A percentile compares a stretch with the other conserved stretches of the same genome.
Conservation (phyloP, 2,113 vertebrate species). For the Hypocryptadius cinnamomeus region DNA sequence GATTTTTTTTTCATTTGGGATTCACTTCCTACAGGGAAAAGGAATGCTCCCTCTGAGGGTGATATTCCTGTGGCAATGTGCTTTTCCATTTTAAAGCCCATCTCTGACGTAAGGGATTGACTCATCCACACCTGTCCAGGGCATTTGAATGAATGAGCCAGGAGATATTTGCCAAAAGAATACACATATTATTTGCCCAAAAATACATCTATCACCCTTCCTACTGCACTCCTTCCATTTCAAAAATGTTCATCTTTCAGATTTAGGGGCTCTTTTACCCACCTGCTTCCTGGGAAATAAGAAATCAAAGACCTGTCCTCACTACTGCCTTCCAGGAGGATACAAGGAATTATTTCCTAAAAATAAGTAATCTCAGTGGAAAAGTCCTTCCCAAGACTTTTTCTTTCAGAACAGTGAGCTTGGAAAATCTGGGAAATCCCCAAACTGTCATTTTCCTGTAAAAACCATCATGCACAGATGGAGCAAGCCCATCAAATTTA, state of each 20-base stretch:
- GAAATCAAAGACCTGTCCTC: neutral
- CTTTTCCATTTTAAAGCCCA: neutral
- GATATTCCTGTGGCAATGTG: neutral
- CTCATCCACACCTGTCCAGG: neutral
- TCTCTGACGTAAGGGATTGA: neutral
- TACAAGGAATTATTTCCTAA: no score
- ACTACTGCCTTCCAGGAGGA: neutral
- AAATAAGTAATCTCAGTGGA: neutral
- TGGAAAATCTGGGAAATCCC: neutral
- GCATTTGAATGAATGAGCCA: neutral
- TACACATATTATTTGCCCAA: rapidly evolving
- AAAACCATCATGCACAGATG: neutral
- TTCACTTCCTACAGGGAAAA: neutral
- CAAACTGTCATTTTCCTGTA: neutral
- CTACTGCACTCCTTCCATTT: neutral
- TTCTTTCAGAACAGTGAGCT: neutral
- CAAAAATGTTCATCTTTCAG: neutral
- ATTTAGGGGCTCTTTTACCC: neutral
- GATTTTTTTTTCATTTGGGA: neutral
- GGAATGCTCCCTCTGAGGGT: neutral
- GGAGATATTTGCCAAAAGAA: neutral
- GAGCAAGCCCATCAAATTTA: neutral
- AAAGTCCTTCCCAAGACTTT: neutral
- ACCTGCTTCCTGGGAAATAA: neutral
- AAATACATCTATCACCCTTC: neutral